Conservation (phyloP, 1,140 invertebrate species). For the Venturia canescens region DNA sequence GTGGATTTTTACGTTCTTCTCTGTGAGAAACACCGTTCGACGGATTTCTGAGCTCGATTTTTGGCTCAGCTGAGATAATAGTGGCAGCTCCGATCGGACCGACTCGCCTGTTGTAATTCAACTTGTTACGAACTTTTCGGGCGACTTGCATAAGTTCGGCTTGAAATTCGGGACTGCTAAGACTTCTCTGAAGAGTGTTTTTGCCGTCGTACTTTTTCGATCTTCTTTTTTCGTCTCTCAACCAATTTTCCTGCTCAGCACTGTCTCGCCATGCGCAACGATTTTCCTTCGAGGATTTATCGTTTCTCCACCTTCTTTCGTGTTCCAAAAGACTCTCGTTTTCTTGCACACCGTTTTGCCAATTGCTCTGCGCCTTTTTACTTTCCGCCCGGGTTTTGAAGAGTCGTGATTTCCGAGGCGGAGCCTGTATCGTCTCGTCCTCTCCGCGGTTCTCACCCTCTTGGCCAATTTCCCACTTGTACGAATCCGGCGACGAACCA, state of each 20-base stretch:
- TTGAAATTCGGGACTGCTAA: slow-evolving; percentile 83
- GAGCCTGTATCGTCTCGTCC: slow-evolving; percentile 68
- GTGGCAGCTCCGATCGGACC: slow-evolving; percentile 56
- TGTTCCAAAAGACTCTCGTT: slow-evolving; percentile 41
- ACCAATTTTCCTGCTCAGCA: slow-evolving; percentile 19
- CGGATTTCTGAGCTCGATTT: slow-evolving; percentile 40
- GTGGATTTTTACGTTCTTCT: slow-evolving; percentile 50
- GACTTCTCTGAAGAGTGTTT: slow-evolving; percentile 76
- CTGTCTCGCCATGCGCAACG: slow-evolving; percentile 51
- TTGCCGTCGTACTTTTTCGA: slow-evolving; percentile 60
- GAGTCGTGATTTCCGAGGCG: slow-evolving; percentile 80
- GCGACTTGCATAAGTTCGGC: slow-evolving; percentile 82
- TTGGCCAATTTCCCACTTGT: slow-evolving; percentile 67
- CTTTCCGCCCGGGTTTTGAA: slow-evolving; percentile 87
- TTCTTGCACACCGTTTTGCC: slow-evolving; percentile 53
- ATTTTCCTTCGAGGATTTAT: slow-evolving; percentile 47
- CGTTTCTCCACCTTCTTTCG: slow-evolving; percentile 53
- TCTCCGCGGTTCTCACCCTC: slow-evolving; percentile 52
- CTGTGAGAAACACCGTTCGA: slow-evolving; percentile 23
- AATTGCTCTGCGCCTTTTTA: slow-evolving; percentile 74
- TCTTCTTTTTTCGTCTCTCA: slow-evolving; percentile 34
- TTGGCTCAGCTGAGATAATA: slow-evolving; percentile 20
- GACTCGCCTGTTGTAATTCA: slow-evolving; percentile 54
- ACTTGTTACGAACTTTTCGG: slow-evolving; percentile 78
- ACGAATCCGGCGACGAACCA: slow-evolving; percentile 63